These are phyloP conservation scores for Epiperipatus broadwayi DNA, from an alignment of 2,888 invertebrate genomes.

Conservation along the genomic window DNA sequence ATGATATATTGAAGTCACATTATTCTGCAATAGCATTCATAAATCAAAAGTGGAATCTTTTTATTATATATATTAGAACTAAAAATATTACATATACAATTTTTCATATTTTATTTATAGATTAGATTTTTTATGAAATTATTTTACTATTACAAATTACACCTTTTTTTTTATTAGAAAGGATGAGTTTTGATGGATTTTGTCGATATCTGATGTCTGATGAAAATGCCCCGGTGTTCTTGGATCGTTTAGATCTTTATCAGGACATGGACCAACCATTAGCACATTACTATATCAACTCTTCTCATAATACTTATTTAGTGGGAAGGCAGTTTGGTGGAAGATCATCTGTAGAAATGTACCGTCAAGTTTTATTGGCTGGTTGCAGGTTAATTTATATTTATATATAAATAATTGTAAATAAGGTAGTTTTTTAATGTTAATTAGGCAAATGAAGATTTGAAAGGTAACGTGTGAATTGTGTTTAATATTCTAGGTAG, in stretches of 20 bases:
- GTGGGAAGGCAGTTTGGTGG: conserved; percentile 93
- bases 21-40: too few species aligned
- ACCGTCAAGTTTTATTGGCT: conserved; percentile 82
- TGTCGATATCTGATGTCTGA: conserved; percentile 98
- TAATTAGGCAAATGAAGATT: background rate
- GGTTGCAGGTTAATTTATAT: conserved; percentile 71
- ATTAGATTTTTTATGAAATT: conserved; percentile 14
- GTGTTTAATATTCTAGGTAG: too few species aligned
- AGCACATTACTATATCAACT: conserved; percentile 97
- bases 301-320: conserved; percentile 86
- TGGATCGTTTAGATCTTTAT: conserved; percentile 79
- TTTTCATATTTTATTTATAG: conserved; percentile 6
- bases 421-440: background rate
- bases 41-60: too few species aligned
- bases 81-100: too few species aligned
- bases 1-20: too few species aligned
- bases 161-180: conserved; percentile 36
- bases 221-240: conserved; percentile 96
- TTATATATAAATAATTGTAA: too few species aligned
- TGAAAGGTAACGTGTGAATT: too few species aligned
- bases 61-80: too few species aligned
- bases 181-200: conserved; percentile 79
- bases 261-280: conserved; percentile 94
- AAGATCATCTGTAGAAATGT: conserved; percentile 92
- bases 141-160: conserved; percentile 12